phyloP scores from a whole-genome alignment of 2,888 invertebrate species.

The Glomeris marginata region DNA sequence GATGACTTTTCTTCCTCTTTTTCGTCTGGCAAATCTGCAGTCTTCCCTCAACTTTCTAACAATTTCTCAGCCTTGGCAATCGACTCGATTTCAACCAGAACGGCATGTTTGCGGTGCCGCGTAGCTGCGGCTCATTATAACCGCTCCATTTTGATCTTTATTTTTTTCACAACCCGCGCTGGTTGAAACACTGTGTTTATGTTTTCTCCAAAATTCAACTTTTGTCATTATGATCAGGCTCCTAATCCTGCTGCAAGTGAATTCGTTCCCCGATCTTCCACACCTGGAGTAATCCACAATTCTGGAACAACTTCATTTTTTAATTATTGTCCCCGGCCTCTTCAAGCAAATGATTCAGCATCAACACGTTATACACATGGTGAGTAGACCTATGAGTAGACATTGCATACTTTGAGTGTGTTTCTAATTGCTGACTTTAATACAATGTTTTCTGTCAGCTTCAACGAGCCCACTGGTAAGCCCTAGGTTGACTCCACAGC shows the following conservation, averaged over 20 bases:
- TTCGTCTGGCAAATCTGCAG: background rate
- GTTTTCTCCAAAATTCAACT: background rate
- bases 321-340: constrained; percentile 4
- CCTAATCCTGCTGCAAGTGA: constrained; percentile 13
- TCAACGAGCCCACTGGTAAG: constrained; percentile 12
- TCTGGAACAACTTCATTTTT: constrained; percentile 9
- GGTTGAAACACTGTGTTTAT: background rate
- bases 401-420: too few species aligned
- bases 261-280: constrained; percentile 13
- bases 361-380: background rate
- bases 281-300: constrained; percentile 5
- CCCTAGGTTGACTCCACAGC: constrained; percentile 18
- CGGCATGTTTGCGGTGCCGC: background rate
- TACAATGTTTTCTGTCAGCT: constrained; percentile 1
- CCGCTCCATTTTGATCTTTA: background rate
- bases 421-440: too few species aligned
- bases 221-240: constrained; percentile 2
- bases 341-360: background rate
- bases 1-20: background rate
- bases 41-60: background rate
- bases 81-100: constrained; percentile 3
- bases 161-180: background rate
- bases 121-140: too few species aligned
- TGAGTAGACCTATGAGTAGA: background rate
- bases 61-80: constrained; percentile 6